Conservation (phyloP, 2,797 vertebrate genomes). For the Phalloptychus januarius region DNA sequence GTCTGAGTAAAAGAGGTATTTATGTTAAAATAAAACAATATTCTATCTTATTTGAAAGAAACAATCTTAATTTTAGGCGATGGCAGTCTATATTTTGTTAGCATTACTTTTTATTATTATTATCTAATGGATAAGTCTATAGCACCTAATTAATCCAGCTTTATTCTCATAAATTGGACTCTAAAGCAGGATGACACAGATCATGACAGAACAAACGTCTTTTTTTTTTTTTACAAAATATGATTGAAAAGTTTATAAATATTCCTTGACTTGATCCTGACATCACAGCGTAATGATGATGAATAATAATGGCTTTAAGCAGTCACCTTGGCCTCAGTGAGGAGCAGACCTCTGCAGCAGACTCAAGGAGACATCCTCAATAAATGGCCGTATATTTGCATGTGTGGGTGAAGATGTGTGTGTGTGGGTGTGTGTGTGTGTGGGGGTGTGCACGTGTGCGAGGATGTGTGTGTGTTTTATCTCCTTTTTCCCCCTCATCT, state of each 20-base stretch:
- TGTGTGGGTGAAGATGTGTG: constrained; percentile 28
- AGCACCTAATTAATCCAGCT: neutral
- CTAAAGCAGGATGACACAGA: neutral
- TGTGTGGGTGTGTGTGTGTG: constrained; percentile 23
- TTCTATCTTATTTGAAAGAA: neutral
- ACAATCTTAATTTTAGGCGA: too few species aligned
- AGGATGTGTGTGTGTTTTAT: constrained; percentile 55
- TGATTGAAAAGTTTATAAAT: neutral
- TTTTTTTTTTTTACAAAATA: neutral
- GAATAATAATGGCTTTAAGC: constrained; percentile 29
- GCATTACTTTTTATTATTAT: neutral
- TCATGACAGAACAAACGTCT: neutral
- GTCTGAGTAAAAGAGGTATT: neutral
- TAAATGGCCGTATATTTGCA: constrained; percentile 26
- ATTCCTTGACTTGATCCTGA: constrained; percentile 13
- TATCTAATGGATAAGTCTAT: neutral
- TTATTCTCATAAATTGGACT: neutral
- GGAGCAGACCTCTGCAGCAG: constrained; percentile 54
- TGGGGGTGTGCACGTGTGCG: constrained; percentile 21
- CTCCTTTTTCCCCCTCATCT: constrained; percentile 59
- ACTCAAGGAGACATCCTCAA: constrained; percentile 63
- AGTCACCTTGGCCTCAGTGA: constrained; percentile 25
- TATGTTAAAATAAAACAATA: too few species aligned
- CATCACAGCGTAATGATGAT: constrained; percentile 12
- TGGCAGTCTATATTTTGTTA: neutral